Base-by-base conservation (phyloP, 1,140 invertebrate species). In the Bombus fervidus region DNA sequence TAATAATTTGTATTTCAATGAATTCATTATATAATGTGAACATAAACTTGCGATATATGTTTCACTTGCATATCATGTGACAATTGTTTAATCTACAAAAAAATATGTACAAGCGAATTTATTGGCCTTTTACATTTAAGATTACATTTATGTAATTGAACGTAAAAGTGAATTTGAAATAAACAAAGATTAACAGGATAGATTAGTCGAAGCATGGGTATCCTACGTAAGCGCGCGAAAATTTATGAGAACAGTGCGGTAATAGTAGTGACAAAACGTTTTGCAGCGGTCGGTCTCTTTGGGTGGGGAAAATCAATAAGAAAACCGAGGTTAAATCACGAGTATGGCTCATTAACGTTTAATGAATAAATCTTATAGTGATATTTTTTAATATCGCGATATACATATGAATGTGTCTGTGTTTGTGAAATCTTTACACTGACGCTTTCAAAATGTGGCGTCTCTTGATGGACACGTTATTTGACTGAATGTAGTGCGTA, bases 301-400 rank as follows among this genome's bases (percentile, higher is more conserved):
- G 91, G 91, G 92, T 92, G 92, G 92, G 89, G 92, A 92, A 93
- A 93, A 93, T 93, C 92, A 91, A 93, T 93, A 93, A 87, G 88
- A 87, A 93, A 90, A 89, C 84, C 73, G 86, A 86, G 90, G 91
- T 87, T 75, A 88, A 92, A 91, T 81, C 59, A 64, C 81, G 73
- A 74, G 86, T 71, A 77, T 75, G 39, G 77, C 59, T 82, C 68
- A 85, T 86, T 81, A 81, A 84, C n/a, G 72, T 72, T 82, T 72
- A 41, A 39, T 43, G 72, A 57, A 82, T 78, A 64, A 73, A 75
- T 66, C 43, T 31, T 15, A 28, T 39, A 68, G 57, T 74, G 62
- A 77, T 80, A 69, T 74, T 87, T 82, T 87, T 31, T 28, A 73
- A 74, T 68, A 66, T 41, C 15, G 28, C 9, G 3, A 18, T 31